Conservation (phyloP, 2,113 vertebrate species). For the Xenopus laevis region DNA sequence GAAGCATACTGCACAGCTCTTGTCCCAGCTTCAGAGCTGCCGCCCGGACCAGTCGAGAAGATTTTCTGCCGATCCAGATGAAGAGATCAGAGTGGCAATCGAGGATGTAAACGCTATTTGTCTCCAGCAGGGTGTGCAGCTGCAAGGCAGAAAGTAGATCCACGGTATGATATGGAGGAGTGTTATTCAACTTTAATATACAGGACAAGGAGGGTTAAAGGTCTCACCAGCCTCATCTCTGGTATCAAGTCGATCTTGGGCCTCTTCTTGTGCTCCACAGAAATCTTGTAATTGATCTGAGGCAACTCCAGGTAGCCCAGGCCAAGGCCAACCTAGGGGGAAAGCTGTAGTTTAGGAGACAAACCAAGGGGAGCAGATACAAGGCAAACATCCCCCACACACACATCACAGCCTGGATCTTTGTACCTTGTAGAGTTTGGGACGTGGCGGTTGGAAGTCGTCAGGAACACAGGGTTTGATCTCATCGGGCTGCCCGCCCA, state of each 20-base stretch:
- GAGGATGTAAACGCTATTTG: constrained; percentile 89
- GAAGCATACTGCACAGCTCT: constrained; percentile 92
- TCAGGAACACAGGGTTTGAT: constrained; percentile 85
- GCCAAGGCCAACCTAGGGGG: constrained; percentile 83
- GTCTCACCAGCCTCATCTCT: constrained; percentile 82
- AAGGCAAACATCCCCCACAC: not conserved
- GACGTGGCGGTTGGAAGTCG: constrained; percentile 80
- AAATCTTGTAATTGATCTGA: constrained; percentile 96
- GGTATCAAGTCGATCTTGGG: constrained; percentile 86
- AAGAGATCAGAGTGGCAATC: constrained; percentile 97
- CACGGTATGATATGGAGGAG: too few species aligned
- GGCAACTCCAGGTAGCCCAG: constrained; percentile 95
- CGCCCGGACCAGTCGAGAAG: constrained; percentile 85
- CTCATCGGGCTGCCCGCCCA: constrained; percentile 88
- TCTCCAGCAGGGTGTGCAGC: constrained; percentile 93
- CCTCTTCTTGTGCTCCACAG: constrained; percentile 89
- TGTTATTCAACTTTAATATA: too few species aligned
- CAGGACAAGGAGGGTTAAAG: not conserved
- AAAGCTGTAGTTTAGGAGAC: not conserved
- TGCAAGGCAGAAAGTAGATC: constrained; percentile 46
- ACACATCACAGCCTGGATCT: not conserved
- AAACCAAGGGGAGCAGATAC: not conserved
- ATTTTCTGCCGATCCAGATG: constrained; percentile 96
- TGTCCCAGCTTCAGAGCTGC: constrained; percentile 94
- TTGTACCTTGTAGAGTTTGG: constrained; percentile 92